Base-by-base conservation (phyloP, 2,888 invertebrate genomes). In the Latrodectus hesperus region DNA sequence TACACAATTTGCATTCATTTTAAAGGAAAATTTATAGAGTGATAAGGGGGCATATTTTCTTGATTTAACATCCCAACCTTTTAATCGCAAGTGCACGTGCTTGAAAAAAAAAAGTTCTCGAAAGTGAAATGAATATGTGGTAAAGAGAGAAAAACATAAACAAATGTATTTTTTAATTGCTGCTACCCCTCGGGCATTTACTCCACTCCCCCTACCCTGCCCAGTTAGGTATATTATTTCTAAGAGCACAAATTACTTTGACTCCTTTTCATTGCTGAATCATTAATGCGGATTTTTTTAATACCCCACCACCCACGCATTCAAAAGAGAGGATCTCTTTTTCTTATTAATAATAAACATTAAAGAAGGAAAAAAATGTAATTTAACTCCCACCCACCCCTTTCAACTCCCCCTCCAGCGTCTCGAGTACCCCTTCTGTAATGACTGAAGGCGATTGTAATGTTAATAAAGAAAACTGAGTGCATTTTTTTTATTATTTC, bases 291-390 rank as follows among this genome's bases (percentile, higher is more conserved):
- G 26, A 49, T 55, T 85, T 79, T 73, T 81, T 80, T 72, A 71
- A 12, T 53, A 49, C 53, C 55, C 84, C 78, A 73, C 38, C 76
- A 84, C 84, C 67, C 84, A 71, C 74, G 78, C 60, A 38, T 38
- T 38, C 38, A 38, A 38, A 6, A 60, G 60, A 6, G 60, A 78
- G 84, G 78, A 78, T 78, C 73, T n/a, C 60, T 72, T 80, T 81
- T 86, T 86, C 80, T 86, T 87, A 87, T 80, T 87, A 87, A 87
- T 87, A 87, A 87, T 87, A 87, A 87, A 87, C 86, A 87, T 81
- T 87, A 87, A 84, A 75, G 65, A 51, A 52, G 77, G 22, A 78
- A 65, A 74, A 75, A 85, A 85, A 79, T 81, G 77, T 67, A 81
- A 87, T 83, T 83, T 83, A 70, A 49, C 67, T 70, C 52, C 71